Conservation (phyloP, 2,888 invertebrate species). For the Taphrorychus bicolor region DNA sequence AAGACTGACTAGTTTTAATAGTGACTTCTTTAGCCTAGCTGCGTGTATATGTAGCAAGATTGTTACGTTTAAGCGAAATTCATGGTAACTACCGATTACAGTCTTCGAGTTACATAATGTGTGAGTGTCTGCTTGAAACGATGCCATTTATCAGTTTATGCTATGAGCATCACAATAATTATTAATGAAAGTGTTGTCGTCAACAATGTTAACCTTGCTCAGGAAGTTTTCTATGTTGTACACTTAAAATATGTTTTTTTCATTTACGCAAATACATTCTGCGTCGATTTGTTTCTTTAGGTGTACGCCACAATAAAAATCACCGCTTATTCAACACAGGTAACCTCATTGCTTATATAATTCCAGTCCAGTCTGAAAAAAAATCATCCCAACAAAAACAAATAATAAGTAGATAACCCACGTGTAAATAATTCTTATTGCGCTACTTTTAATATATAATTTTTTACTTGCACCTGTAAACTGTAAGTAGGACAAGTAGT, state of each 20-base stretch:
- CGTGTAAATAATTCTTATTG: conserved; percentile 11
- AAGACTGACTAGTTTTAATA: conserved; percentile 34
- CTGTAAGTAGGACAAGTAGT: conserved; percentile 26
- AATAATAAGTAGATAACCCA: too few species aligned
- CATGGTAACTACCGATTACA: background rate
- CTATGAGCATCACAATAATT: too few species aligned
- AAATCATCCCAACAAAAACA: too few species aligned
- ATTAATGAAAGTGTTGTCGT: conserved; percentile 27
- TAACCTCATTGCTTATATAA: background rate
- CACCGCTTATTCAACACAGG: background rate
- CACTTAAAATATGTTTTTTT: conserved; percentile 2
- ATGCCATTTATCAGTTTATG: too few species aligned
- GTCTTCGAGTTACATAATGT: background rate
- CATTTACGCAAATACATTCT: background rate
- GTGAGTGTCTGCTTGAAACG: background rate
- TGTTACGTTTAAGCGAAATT: background rate
- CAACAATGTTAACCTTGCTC: conserved; percentile 39
- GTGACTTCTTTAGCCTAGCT: conserved; percentile 6
- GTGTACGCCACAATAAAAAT: background rate
- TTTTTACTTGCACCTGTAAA: conserved; percentile 12
- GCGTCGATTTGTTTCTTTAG: background rate
- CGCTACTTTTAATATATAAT: conserved; percentile 10
- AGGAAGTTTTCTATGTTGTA: conserved; percentile 35
- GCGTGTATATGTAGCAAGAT: background rate
- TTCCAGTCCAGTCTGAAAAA: too few species aligned